phyloP scores from a whole-genome alignment of 2,113 vertebrate genomes.

The Pungitius pungitius region DNA sequence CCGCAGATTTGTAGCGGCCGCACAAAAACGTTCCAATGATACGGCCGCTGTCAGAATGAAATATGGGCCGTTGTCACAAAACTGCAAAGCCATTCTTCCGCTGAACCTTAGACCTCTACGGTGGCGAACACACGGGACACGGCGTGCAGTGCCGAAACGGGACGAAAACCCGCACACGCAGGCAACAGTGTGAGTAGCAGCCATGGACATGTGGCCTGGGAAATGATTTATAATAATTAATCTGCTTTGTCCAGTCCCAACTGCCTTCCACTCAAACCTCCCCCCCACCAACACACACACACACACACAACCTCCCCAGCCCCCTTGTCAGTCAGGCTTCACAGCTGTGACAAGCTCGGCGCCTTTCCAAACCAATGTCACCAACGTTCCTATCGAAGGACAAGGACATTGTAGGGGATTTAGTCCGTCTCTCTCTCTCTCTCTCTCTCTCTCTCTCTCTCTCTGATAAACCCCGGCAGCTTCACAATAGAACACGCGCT shows the following conservation, averaged over 20 bases:
- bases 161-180: conserved; percentile 45
- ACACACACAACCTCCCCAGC: conserved; percentile 25
- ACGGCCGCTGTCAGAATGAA: conserved; percentile 58
- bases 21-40: conserved; percentile 55
- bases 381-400: conserved; percentile 69
- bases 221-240: conserved; percentile 81
- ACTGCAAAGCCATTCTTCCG: conserved; percentile 42
- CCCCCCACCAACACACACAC: conserved; percentile 26
- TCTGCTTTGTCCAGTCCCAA: conserved; percentile 68
- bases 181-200: conserved; percentile 50
- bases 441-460: neutral
- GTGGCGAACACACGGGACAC: conserved; percentile 3
- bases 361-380: conserved; percentile 75
- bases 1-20: conserved; percentile 47
- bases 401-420: conserved; percentile 75
- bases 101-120: conserved; percentile 4
- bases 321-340: conserved; percentile 43
- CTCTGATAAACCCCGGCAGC: conserved; percentile 47
- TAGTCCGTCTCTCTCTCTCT: conserved; percentile 47
- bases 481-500: conserved; percentile 44
- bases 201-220: conserved; percentile 63
- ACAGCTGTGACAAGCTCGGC: conserved; percentile 77
- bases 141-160: neutral
- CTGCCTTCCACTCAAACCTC: conserved; percentile 42
- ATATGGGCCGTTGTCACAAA: conserved; percentile 47